Evolutionary conservation across 2,888 invertebrate genomes (phyloP), one percentile per base, ranked within the genome.

Genomic region (Vanessa cardui): DNA sequence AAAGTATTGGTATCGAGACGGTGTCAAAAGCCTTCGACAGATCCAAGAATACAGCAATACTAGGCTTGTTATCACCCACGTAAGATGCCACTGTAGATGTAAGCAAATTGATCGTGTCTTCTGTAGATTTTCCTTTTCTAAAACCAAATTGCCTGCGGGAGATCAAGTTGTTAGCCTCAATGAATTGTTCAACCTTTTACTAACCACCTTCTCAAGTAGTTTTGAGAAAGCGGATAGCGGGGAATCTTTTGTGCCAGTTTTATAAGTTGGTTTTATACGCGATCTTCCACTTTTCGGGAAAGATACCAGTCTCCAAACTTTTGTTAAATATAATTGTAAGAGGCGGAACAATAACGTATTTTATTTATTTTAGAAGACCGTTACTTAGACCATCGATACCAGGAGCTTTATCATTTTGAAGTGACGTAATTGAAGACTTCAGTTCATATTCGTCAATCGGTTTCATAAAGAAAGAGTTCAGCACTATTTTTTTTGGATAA

Each of bases 91-190:
- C 26, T 26, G 26, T 26, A 26, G 26, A 26, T 26, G 26, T 26
- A 1, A 26, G 26, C 26, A 26, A 26, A 26, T 26, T 26, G 3
- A 70, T 63, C 0, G 72, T 70, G n/a, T 69, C 71, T 33, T 68
- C 70, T 0, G 68, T 71, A 0, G 72, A 71, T 66, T 44, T 70
- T 7, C 62, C 47, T 12, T 44, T 31, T 39, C 72, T 50, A 49
- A 72, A 73, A 18, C 69, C 72, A 62, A 62, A 72, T 58, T 72
- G 72, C 5, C 20, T 50, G 6, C 59, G 59, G 20, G 64, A 74
- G 9, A 69, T 33, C 5, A 72, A 18, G 0, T 69, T 52, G 12
- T 62, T 63, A 20, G n/a, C 39, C 49, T 74, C 70, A 26, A 26
- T 26, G 26, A 26, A 26, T 26, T 26, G 26, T 45, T 50, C 8